Base-by-base conservation (phyloP, 1,140 invertebrate genomes). In the Drosophila neocordata region DNA sequence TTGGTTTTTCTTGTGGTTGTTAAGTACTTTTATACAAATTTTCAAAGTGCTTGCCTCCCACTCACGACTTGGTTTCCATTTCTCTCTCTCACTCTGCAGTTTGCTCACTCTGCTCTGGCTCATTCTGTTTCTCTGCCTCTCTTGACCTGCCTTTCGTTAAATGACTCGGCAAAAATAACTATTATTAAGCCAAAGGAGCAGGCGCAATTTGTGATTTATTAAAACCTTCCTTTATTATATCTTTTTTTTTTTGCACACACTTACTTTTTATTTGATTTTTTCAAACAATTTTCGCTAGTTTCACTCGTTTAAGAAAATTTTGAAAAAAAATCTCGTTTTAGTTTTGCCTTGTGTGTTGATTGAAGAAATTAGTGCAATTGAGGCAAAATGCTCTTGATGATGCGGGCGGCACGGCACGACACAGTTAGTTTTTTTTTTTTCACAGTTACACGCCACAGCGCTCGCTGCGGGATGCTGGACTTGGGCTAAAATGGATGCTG, bases 361-460 rank as follows among this genome's bases (percentile, higher is more conserved):
- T 82, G 75, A 88, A 82, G 79, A 88, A 87, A 87, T 87, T 87
- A 88, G 83, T 87, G 71, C 82, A 85, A 81, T 78, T 85, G 77
- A 74, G 77, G 79, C 72, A 72, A 75, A 41, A 37, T 82, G 79
- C 66, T 64, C 63, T 73, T 72, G 68, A 66, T 64, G 59, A 57
- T 65, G 68, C 55, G 61, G 64, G 70, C 69, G 74, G 71, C 75
- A 83, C 79, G 78, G 79, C 37, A 38, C 37, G 41, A 18, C 41
- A 48, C 41, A 48, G 41, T 48, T 48, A 20, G 15, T 15, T 34
- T 70, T 55, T 65, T 74, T 74, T 87, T 70, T 75, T 79, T 24
- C 22, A 79, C 63, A 70, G 76, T 83, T 87, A 83, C 83, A 87
- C 79, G 83, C 82, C 82, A 85, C 64, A 70, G 73, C 63, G 61